A percentile compares a stretch with the other conserved stretches of the same genome.
Conservation (phyloP, 2,113 vertebrate species). For the Damaliscus lunatus region DNA sequence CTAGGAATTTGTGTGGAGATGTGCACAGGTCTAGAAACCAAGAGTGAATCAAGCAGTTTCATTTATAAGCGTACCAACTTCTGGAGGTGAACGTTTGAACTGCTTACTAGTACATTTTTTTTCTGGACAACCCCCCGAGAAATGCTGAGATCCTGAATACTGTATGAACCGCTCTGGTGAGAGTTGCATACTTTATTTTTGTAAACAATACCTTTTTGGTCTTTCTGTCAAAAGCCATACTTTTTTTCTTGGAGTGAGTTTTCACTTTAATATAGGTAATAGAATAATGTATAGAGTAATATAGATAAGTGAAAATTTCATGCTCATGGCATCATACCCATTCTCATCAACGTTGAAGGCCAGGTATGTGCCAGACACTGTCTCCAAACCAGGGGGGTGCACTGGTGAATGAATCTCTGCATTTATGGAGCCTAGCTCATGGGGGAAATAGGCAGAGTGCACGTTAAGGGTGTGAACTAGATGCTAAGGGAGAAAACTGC, state of each 20-base stretch:
- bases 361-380: background rate
- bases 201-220: background rate
- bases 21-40: background rate
- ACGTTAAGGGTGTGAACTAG: background rate
- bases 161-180: background rate
- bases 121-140: background rate
- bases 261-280: background rate
- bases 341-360: background rate
- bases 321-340: background rate
- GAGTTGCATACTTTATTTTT: background rate
- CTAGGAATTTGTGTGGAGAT: background rate
- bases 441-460: background rate
- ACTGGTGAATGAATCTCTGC: background rate
- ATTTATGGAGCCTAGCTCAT: background rate
- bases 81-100: background rate
- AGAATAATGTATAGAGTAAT: background rate
- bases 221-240: background rate
- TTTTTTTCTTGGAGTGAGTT: background rate
- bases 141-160: background rate
- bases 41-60: background rate
- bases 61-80: background rate
- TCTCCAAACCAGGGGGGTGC: background rate
- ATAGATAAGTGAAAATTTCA: background rate
- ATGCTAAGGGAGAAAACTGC: background rate
- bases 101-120: background rate